Evolutionary conservation across 2,113 vertebrate genomes (phyloP), one percentile per base, ranked within the genome.

Genomic region (Pungitius pungitius): DNA sequence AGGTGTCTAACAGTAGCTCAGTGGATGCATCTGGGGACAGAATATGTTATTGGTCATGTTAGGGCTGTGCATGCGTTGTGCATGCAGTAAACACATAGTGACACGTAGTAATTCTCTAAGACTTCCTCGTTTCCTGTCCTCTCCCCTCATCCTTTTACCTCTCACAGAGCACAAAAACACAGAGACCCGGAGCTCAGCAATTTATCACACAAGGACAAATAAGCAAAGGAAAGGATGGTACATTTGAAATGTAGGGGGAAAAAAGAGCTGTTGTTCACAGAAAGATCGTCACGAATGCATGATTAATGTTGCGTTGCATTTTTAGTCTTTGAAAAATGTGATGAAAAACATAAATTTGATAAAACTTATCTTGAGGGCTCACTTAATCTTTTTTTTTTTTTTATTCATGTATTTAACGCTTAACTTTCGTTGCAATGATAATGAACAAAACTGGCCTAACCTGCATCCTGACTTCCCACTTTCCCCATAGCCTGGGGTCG

Each of bases 361-460:
- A 52, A 55, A 77, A 57, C 20, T 54, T 66, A n/a, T 73, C 73
- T 66, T 61, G 24, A 72, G 69, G 60, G 65, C 61, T 78, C 55
- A 14, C 57, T 73, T 43, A 14, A 10, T 77, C 73, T 83, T 75
- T 27, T 55, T 45, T 75, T 27, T 55, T 45, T 30, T 55, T 77
- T 81, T 77, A 72, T 69, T 76, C 72, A 51, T 80, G 78, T 80
- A 55, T 75, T 69, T 84, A 57, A 62, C 65, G 55, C 74, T 68
- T 49, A 80, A 87, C 83, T 89, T 77, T 54, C 75, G 69, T 55
- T 66, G 78, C 71, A 39, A 54, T 35, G 68, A 72, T 91, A 86
- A 92, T 81, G 84, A 92, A 85, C 33, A 83, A 87, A 86, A 90
- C 20, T 77, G 73, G 74, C 81, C 61, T 78, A 85, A 89, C 83